Percentiles rank a stretch among this genome's conserved stretches.
These are phyloP conservation scores for Drosophila demipolita DNA, from an alignment of 2,888 invertebrate genomes.

Conservation along the genomic window DNA sequence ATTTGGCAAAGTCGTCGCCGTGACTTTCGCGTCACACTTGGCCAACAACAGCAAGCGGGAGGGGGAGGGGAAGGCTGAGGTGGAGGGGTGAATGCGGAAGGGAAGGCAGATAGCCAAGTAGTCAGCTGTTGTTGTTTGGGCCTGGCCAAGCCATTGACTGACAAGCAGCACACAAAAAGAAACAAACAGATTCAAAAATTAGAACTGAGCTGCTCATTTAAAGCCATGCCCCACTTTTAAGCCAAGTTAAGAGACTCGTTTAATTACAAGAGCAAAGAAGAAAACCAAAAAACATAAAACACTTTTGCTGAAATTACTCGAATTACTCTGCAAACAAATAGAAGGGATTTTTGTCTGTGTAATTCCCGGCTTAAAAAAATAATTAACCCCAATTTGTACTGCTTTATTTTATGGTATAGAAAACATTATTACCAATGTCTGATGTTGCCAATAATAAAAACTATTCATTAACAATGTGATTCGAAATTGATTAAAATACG, in stretches of 20 bases:
- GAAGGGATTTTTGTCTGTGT: slow-evolving; percentile 2
- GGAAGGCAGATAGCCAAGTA: background rate
- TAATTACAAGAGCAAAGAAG: slow-evolving; percentile 26
- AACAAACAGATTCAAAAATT: background rate
- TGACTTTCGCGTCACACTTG: slow-evolving; percentile 80
- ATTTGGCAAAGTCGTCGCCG: slow-evolving; percentile 56
- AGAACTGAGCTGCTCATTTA: slow-evolving; percentile 54
- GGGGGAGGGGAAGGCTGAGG: too few species aligned
- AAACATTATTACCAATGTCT: slow-evolving; percentile 35
- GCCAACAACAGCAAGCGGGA: slow-evolving; percentile 36
- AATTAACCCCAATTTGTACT: slow-evolving; percentile 53
- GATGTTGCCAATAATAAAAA: slow-evolving; percentile 11
- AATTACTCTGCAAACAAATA: background rate
- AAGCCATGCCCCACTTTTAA: slow-evolving; percentile 60
- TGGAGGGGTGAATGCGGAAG: background rate
- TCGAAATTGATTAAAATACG: slow-evolving; percentile 38
- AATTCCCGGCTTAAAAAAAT: background rate
- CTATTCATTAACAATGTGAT: slow-evolving; percentile 44
- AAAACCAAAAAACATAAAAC: slow-evolving; percentile 6
- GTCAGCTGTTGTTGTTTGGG: slow-evolving; percentile 27
- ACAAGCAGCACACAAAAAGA: slow-evolving; percentile 37
- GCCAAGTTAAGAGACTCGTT: slow-evolving; percentile 24
- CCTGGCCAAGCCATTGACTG: slow-evolving; percentile 50
- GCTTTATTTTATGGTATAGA: slow-evolving; percentile 3
- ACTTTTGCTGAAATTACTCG: slow-evolving; percentile 16